phyloP scores from a whole-genome alignment of 2,113 vertebrate genomes.

The Grammomys surdaster region DNA sequence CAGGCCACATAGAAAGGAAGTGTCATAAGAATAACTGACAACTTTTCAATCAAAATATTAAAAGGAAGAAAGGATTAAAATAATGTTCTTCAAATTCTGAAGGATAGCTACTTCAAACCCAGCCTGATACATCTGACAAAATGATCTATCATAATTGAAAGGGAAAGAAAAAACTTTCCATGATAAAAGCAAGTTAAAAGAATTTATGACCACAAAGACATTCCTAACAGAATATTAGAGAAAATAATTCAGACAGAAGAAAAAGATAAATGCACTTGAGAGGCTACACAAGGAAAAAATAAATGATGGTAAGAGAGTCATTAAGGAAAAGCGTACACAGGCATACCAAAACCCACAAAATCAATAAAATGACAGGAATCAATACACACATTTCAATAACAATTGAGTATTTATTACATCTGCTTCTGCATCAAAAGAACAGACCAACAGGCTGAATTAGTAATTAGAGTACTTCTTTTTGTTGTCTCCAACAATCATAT shows the following conservation, averaged over 20 bases:
- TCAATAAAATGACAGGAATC: not conserved
- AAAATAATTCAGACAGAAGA: not conserved
- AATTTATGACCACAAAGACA: not conserved
- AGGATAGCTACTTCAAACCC: not conserved
- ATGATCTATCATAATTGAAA: not conserved
- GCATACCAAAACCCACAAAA: not conserved
- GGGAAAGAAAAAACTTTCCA: not conserved
- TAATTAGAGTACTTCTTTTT: not conserved
- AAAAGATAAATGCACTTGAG: not conserved
- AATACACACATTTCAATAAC: not conserved
- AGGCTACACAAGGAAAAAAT: not conserved
- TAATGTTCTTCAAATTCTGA: not conserved
- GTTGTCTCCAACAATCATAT: not conserved
- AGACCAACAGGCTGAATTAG: not conserved
- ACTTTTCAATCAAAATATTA: not conserved
- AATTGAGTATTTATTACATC: not conserved
- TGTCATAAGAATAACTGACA: not conserved
- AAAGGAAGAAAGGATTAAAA: not conserved
- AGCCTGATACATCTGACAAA: not conserved
- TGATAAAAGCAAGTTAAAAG: not conserved
- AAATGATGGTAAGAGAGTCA: not conserved
- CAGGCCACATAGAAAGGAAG: not conserved
- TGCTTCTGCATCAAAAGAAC: not conserved
- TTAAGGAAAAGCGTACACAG: not conserved
- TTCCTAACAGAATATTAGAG: not conserved